Base-by-base conservation (phyloP, 2,113 vertebrate genomes). In the Laticauda laticaudata region DNA sequence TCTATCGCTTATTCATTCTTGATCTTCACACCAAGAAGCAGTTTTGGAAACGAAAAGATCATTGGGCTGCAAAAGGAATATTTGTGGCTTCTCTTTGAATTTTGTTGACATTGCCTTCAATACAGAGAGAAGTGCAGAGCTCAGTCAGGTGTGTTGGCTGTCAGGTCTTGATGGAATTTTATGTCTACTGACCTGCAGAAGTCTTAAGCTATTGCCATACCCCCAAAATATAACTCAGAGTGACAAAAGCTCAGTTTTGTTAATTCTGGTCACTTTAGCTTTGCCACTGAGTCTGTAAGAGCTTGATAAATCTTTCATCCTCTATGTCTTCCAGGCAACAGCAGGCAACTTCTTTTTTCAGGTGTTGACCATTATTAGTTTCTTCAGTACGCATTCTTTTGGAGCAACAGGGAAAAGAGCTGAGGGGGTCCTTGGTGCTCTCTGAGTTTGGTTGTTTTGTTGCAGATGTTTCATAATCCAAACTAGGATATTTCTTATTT, bases 151-250 rank as follows among this genome's bases (percentile, higher is more conserved):
- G n/a, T 92, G 86, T 90, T 93, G 81, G 51, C 91, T 86, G 56
- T 94, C 90, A 90, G 92, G 69, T 26, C 88, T 0, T 93, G 94
- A 93, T 89, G 75, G 91, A 93, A 59, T 34, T 61, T 92, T 93
- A 94, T 95, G 95, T 95, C 94, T 95, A 59, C 95, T 95, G 93
- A 93, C 91, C 88, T 94, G 11, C 51, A 59, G 90, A 88, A 94
- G 61, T 88, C 87, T 61, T 1, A 0, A 93, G 59, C 95, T 96
- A 96, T 91, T 94, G 93, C 3, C 92, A 90, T 1, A 45, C 81
- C 11, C 81, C 69, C 18, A 55, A 89, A 55, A 43, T 90, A 91
- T 29, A 57, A 86, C 86, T 94, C 0, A 0, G 75, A 94, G 57
- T 48, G 56, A 93, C 92, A 88, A 94, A 94, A 86, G 34, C 75